Evolutionary conservation across 1,140 invertebrate genomes (phyloP), one percentile per base, ranked within the genome.

Genomic region (Agrypnia vestita): DNA sequence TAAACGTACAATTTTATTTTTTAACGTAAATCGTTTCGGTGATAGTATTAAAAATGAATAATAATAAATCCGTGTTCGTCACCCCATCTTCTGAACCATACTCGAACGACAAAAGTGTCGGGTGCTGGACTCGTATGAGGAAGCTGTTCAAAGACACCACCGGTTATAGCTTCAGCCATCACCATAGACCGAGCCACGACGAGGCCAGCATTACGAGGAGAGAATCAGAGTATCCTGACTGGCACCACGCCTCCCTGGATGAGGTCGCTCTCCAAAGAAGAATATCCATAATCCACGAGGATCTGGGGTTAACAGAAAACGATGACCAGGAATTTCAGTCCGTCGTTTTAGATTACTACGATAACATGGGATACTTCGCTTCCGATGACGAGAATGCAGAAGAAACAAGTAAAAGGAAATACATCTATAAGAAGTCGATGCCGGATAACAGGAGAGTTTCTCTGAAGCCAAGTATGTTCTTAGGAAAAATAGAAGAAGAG

Each of bases 371-470:
- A 17, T 82, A 82, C 59, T 78, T 80, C 35, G 46, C 56, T 9
- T 76, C 72, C 0, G 78, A 78, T 7, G 79, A 83, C 11, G 44
- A n/a, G 19, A 46, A 55, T 6, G 46, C 59, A 10, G 17, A 62
- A 12, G 35, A 43, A 3, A 71, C 21, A 3, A 62, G 15, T 35
- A 77, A 80, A 12, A 62, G 71, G 11, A 75, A 78, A 13, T 43
- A 75, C 53, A n/a, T 75, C 0, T 80, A 76, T 46, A 83, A 79
- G 62, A 79, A 79, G 12, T 74, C 53, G 15, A 80, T 83, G 82
- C 76, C 82, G 12, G 82, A 83, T 25, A 79, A 79, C 11, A 80
- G 82, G 25, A 74, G 82, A 55, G 82, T 83, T 0, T 83, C 82
- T 10, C 12, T 79, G n/a, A 83, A 73, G 19, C 82, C 82, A 7